A percentile compares a stretch with the other conserved stretches of the same genome.
phyloP scores from a whole-genome alignment of 2,113 vertebrate genomes.

The Pelmatolapia mariae region DNA sequence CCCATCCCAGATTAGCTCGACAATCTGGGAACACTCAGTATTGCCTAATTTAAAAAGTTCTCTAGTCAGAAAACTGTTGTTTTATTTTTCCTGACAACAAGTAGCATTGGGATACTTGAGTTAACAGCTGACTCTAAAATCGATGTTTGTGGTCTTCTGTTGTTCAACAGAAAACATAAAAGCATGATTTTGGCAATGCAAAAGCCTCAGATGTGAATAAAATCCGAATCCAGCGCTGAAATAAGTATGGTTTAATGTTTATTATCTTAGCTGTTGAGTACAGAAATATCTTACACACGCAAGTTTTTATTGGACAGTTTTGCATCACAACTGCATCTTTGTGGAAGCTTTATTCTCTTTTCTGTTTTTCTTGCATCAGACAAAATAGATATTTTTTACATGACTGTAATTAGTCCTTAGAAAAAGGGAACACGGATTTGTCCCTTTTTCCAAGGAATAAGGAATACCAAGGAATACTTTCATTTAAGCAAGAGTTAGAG shows the following conservation, averaged over 20 bases:
- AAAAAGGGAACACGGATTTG: not conserved
- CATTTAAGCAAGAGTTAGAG: not conserved
- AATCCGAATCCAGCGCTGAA: not conserved
- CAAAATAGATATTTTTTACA: not conserved
- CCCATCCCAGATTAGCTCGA: not conserved
- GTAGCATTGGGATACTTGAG: conserved; percentile 19
- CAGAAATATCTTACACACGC: not conserved
- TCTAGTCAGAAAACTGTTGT: not conserved
- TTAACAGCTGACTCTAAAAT: not conserved
- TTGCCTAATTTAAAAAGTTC: not conserved
- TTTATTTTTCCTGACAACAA: conserved; percentile 16
- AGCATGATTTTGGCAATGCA: not conserved
- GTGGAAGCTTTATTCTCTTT: not conserved
- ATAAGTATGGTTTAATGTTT: not conserved
- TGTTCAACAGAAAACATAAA: not conserved
- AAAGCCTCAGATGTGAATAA: not conserved
- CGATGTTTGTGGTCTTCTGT: not conserved
- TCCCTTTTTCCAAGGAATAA: not conserved
- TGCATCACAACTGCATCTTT: not conserved
- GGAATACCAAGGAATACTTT: not conserved
- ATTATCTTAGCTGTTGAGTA: not conserved
- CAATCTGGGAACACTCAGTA: not conserved
- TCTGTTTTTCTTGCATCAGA: not conserved
- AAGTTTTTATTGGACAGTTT: not conserved
- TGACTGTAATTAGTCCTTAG: not conserved